Evolutionary conservation across 2,888 invertebrate genomes (phyloP).

Genomic region (Penaeus monodon): DNA sequence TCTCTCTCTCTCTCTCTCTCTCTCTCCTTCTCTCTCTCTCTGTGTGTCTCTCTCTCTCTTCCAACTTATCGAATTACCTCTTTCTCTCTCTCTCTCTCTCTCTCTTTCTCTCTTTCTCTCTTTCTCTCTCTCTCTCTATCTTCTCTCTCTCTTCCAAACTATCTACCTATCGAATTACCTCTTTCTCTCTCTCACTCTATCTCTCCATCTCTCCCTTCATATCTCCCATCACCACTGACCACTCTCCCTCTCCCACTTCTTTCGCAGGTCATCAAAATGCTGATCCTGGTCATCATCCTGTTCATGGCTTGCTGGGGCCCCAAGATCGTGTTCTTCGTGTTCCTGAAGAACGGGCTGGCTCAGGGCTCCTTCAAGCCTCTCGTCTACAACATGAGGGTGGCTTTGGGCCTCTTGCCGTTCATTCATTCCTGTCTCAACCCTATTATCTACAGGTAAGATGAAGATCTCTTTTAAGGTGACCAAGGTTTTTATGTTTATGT

Average conservation of each 20-base stretch:
- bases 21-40: background rate
- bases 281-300: slow-evolving; percentile 72
- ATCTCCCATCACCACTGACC: background rate
- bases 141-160: background rate
- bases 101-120: slow-evolving; percentile 1
- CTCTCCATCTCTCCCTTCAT: no score
- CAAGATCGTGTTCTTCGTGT: slow-evolving; percentile 70
- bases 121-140: background rate
- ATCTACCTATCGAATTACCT: background rate
- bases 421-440: slow-evolving; percentile 70
- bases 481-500: no score
- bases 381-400: slow-evolving; percentile 68
- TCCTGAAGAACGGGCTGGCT: slow-evolving; percentile 68
- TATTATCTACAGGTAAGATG: slow-evolving; percentile 68
- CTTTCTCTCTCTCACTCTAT: no score
- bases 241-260: background rate
- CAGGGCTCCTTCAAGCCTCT: slow-evolving; percentile 67
- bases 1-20: background rate
- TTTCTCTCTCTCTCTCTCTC: background rate
- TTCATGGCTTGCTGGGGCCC: slow-evolving; percentile 74
- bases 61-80: background rate
- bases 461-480: background rate
- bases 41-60: background rate
- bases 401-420: slow-evolving; percentile 69
- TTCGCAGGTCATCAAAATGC: slow-evolving; percentile 73